These are phyloP conservation scores for cattle (Bos taurus) DNA, from an alignment of 2,113 vertebrate genomes.

Conservation along the genomic window ARS-UCD2.0 NC_037339.1:60577001-60577500, in stretches of 20 bases:
- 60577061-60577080: neutral
- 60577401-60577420: neutral
- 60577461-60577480: neutral
- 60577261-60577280: neutral
- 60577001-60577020: neutral
- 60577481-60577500: neutral
- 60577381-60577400: neutral
- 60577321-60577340: neutral
- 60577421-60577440: neutral
- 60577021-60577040: neutral
- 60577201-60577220: neutral
- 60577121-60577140: neutral
- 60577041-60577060: neutral
- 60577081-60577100: neutral
- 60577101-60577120: neutral
- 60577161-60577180: neutral
- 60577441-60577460: neutral
- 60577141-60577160: neutral
- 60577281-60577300: neutral
- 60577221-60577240: neutral
- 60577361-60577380: neutral
- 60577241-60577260: neutral
- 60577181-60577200: neutral
- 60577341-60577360: neutral
- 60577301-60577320: neutral